Base-by-base conservation (phyloP, 2,797 vertebrate species). In the Poeciliopsis infans region DNA sequence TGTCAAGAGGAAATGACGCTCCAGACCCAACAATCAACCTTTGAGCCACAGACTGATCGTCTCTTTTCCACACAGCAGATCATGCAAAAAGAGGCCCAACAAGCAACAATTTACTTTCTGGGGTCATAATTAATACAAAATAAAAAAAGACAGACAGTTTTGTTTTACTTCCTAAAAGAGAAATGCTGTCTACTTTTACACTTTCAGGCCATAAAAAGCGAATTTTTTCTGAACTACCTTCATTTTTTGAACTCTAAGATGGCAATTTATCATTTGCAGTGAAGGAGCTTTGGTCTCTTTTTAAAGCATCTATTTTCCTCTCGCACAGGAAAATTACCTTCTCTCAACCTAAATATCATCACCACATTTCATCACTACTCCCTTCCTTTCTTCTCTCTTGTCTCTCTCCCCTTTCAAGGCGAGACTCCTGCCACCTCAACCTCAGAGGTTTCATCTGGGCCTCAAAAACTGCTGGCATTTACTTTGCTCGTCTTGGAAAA, bases 401-500 rank as follows among this genome's bases (percentile, higher is more conserved):
- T 77, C 77, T 83, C 43, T 77, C 77, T 78, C 76, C 61, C 73
- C 45, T 70, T 61, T 76, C 33, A 16, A 2, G 70, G 83, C 88
- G 83, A 87, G 87, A 79, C 77, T 86, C 82, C 82, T 86, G 83
- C 86, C 90, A 89, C 87, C 88, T 86, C 82, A 0, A 57, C 80
- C 79, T 85, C 66, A 0, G 33, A 79, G 78, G 85, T 81, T 88
- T 89, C 75, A 78, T 91, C 90, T 86, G 85, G 90, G 83, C 81
- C 55, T 83, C 79, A 71, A 74, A 92, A 93, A 94, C 90, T 87
- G 43, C 90, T 95, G 93, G 93, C 91, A 20, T 77, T 71, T 82
- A 72, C 79, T 84, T 61, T 95, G 93, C 92, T 96, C 94, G 87
- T 93, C 89, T 95, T 95, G 94, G 94, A 95, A 92, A 89, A 74